These are phyloP conservation scores for Augochlora pura DNA, from an alignment of 1,140 invertebrate genomes.

Conservation along the genomic window DNA sequence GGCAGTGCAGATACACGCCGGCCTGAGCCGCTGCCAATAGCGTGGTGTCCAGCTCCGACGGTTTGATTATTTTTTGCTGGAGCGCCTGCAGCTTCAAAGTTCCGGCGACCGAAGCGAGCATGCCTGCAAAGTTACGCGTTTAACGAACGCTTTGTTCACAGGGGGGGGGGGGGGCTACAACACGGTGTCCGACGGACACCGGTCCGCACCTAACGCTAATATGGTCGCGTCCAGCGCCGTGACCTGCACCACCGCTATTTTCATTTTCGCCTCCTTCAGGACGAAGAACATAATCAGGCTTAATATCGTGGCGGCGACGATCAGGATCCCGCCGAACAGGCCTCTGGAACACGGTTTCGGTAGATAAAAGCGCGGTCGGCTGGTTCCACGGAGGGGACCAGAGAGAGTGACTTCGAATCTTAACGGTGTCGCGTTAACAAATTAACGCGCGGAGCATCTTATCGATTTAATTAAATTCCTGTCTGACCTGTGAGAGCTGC, in stretches of 20 bases:
- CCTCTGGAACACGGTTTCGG: conserved; percentile 78
- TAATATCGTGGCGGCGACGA: conserved; percentile 92
- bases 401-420: conserved; percentile 9
- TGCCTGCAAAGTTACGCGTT: conserved; percentile 63
- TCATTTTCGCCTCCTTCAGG: conserved; percentile 85
- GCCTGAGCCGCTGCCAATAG: conserved; percentile 92
- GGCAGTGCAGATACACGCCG: conserved; percentile 93
- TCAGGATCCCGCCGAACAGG: conserved; percentile 91
- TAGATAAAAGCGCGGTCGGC: too few relatives aligned
- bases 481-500: conserved; percentile 87
- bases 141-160: not conserved
- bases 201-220: conserved; percentile 66
- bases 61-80: conserved; percentile 74
- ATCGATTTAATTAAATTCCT: conserved; percentile 36
- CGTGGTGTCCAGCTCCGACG: conserved; percentile 90
- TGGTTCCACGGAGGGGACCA: too few relatives aligned
- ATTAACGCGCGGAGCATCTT: not conserved
- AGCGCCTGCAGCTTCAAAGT: conserved; percentile 71
- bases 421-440: conserved; percentile 41
- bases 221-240: conserved; percentile 74
- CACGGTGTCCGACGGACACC: not conserved
- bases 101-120: conserved; percentile 75
- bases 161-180: not conserved
- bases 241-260: conserved; percentile 81
- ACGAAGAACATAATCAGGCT: conserved; percentile 96